phyloP scores from a whole-genome alignment of 1,140 invertebrate species.

The Ladona fulva region DNA sequence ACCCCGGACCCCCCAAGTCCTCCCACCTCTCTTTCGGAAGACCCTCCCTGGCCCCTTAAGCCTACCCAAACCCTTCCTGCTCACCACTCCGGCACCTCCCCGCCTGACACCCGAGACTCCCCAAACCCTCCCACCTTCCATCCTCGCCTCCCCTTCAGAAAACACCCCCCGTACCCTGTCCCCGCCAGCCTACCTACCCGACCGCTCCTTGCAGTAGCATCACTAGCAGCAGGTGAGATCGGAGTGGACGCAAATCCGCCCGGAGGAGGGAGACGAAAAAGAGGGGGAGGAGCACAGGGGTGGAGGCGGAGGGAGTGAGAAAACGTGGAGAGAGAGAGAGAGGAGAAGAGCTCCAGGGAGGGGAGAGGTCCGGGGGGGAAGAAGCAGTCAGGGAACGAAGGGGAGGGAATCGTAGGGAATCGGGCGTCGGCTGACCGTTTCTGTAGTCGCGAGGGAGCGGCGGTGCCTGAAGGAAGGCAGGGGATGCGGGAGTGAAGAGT shows the following conservation, averaged over 20 bases:
- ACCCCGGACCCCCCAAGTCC: not conserved
- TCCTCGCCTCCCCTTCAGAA: not conserved
- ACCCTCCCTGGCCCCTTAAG: too few species aligned
- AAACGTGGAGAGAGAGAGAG: not conserved
- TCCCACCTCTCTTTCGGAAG: not conserved
- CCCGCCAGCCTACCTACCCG: not conserved
- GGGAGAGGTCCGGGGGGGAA: not conserved
- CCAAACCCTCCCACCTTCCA: not conserved
- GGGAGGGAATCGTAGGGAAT: not conserved
- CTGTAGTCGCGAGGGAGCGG: constrained; percentile 4
- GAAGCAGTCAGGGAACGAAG: not conserved
- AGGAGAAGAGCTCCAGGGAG: not conserved
- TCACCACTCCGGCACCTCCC: too few species aligned
- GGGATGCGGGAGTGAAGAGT: not conserved
- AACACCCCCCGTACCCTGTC: not conserved
- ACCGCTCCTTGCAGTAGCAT: not conserved
- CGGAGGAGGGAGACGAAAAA: not conserved
- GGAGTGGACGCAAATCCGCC: not conserved
- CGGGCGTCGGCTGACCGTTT: not conserved
- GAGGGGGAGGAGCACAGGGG: not conserved
- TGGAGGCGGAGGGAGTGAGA: not conserved
- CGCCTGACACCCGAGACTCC: too few species aligned
- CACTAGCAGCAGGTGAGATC: constrained; percentile 6
- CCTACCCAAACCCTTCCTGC: too few species aligned
- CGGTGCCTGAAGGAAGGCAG: not conserved